A percentile compares a stretch with the other conserved stretches of the same genome.
phyloP scores from a whole-genome alignment of 2,888 invertebrate genomes.

The Dilophus febrilis region DNA sequence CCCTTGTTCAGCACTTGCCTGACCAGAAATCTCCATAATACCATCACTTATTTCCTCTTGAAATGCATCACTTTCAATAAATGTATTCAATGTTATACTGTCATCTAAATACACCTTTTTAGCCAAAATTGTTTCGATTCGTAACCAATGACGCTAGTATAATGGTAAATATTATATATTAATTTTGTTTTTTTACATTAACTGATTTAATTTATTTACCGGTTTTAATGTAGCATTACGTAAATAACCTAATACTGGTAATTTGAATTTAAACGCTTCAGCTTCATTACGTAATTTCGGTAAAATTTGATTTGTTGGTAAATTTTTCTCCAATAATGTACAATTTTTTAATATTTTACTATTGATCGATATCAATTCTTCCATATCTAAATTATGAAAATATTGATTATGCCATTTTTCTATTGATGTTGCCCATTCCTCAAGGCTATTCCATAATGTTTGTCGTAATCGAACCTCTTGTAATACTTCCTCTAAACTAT shows the following conservation, averaged over 20 bases:
- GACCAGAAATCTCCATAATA: constrained; percentile 69
- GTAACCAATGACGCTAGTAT: constrained; percentile 59
- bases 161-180: not conserved
- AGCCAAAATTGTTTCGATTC: constrained; percentile 53
- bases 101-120: constrained; percentile 58
- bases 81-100: constrained; percentile 42
- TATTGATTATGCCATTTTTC: constrained; percentile 41
- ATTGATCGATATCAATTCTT: constrained; percentile 49
- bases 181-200: not conserved
- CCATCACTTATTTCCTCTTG: constrained; percentile 37
- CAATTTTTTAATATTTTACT: constrained; percentile 53
- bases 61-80: constrained; percentile 61
- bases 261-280: constrained; percentile 59
- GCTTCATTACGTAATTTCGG: constrained; percentile 60
- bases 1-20: constrained; percentile 75
- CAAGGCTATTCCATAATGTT: constrained; percentile 61
- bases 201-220: constrained; percentile 12
- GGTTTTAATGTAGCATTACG: constrained; percentile 61
- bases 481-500: constrained; percentile 61
- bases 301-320: constrained; percentile 65
- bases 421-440: constrained; percentile 52
- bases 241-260: constrained; percentile 63
- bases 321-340: constrained; percentile 63
- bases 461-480: constrained; percentile 64
- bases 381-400: constrained; percentile 40